phyloP scores from a whole-genome alignment of 1,140 invertebrate species.

The Drosophila lini region DNA sequence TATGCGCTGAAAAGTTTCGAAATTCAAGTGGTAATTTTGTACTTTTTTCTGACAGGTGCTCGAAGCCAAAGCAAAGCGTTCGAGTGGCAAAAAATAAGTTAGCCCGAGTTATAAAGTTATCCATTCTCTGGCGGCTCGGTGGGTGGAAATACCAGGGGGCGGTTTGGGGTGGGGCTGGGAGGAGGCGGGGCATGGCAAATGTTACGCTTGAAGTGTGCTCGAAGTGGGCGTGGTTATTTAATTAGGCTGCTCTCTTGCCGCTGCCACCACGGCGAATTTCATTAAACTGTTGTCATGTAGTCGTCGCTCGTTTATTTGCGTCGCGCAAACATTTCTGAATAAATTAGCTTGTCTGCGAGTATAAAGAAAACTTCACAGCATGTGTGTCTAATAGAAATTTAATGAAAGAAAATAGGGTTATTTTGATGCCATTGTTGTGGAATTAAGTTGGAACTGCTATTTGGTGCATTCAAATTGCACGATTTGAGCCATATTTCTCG shows the following conservation, averaged over 20 bases:
- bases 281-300: slow-evolving; percentile 49
- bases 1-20: slow-evolving; percentile 10
- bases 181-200: slow-evolving; percentile 19
- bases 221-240: slow-evolving; percentile 46
- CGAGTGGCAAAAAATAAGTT: slow-evolving; percentile 53
- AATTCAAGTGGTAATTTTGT: slow-evolving; percentile 9
- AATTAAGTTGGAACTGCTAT: neutral
- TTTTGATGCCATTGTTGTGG: slow-evolving; percentile 3
- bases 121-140: slow-evolving; percentile 21
- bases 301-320: slow-evolving; percentile 37
- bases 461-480: slow-evolving; percentile 42
- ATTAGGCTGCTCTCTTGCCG: slow-evolving; percentile 29
- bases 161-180: neutral
- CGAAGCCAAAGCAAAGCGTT: slow-evolving; percentile 45
- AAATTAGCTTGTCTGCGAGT: slow-evolving; percentile 21
- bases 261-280: slow-evolving; percentile 16
- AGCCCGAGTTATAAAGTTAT: slow-evolving; percentile 44
- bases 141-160: slow-evolving; percentile 1
- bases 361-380: neutral
- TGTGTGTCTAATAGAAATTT: slow-evolving; percentile 25
- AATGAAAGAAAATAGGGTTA: slow-evolving; percentile 3
- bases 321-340: slow-evolving; percentile 38
- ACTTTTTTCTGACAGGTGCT: slow-evolving; percentile 23
- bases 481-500: slow-evolving; percentile 17
- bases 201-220: slow-evolving; percentile 20